These are phyloP conservation scores for Heliocidaris tuberculata DNA, from an alignment of 35 echinoderm and acorn worm genomes.

Conservation along the genomic window DNA sequence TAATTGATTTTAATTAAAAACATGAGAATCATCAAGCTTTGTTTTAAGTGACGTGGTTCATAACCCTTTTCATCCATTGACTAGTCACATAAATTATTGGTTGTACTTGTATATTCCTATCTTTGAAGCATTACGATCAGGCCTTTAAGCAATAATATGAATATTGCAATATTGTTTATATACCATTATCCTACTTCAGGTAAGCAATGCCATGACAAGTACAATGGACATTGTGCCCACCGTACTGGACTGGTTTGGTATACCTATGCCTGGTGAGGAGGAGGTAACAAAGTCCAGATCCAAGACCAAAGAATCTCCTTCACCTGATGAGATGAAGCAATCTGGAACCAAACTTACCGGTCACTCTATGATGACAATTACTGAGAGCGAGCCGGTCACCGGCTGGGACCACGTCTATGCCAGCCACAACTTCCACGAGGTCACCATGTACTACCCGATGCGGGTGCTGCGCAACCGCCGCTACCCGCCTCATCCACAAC, in stretches of 20 bases:
- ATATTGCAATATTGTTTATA: background rate
- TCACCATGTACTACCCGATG: slow-evolving; percentile 98
- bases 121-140: background rate
- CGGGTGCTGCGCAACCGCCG: slow-evolving; percentile 76
- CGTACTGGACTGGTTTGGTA: slow-evolving; percentile 86
- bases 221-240: slow-evolving; percentile 93
- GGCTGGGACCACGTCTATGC: slow-evolving; percentile 85
- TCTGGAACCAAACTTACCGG: slow-evolving; percentile 57
- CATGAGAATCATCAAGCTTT: too few relatives aligned
- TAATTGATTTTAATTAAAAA: too few relatives aligned
- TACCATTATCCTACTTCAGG: background rate
- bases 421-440: slow-evolving; percentile 96
- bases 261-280: slow-evolving; percentile 64
- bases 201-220: slow-evolving; percentile 79
- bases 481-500: slow-evolving; percentile 90
- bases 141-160: background rate
- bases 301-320: background rate
- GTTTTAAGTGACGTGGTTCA: too few relatives aligned
- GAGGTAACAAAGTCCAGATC: slow-evolving; percentile 41
- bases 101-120: too few relatives aligned
- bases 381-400: slow-evolving; percentile 45
- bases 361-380: slow-evolving; percentile 76
- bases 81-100: too few relatives aligned
- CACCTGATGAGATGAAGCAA: background rate
- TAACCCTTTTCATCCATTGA: too few relatives aligned